These are phyloP conservation scores for Motacilla tschutschensis DNA, from an alignment of 2,113 vertebrate genomes.

Conservation along the genomic window DNA sequence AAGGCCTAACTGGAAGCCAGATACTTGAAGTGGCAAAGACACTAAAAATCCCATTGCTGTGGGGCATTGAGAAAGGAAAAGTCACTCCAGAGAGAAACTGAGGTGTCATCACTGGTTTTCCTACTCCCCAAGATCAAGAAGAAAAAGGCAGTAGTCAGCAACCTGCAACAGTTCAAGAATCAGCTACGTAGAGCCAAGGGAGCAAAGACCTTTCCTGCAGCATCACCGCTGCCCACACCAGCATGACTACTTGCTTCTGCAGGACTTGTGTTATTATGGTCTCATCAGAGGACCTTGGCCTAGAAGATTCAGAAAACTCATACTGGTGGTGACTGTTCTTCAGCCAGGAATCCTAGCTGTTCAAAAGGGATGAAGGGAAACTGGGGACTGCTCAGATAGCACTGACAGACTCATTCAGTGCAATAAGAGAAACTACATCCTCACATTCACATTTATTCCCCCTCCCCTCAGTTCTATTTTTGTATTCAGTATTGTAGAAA, in stretches of 20 bases:
- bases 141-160: neutral
- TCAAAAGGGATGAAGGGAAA: neutral
- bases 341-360: neutral
- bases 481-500: neutral
- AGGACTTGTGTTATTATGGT: neutral
- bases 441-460: neutral
- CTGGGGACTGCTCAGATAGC: neutral
- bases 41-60: neutral
- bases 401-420: rapidly evolving
- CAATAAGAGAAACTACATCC: neutral
- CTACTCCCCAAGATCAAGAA: neutral
- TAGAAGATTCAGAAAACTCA: neutral
- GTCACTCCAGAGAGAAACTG: neutral
- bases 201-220: neutral
- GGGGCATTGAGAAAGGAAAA: neutral
- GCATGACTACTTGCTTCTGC: neutral
- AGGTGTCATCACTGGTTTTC: neutral
- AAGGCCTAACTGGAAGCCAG: neutral
- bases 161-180: neutral
- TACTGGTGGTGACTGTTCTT: neutral
- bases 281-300: neutral
- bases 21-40: neutral
- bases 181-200: neutral
- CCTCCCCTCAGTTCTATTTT: neutral
- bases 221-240: rapidly evolving